Conservation (phyloP, 2,888 invertebrate genomes). For the Drosophila borealis region DNA sequence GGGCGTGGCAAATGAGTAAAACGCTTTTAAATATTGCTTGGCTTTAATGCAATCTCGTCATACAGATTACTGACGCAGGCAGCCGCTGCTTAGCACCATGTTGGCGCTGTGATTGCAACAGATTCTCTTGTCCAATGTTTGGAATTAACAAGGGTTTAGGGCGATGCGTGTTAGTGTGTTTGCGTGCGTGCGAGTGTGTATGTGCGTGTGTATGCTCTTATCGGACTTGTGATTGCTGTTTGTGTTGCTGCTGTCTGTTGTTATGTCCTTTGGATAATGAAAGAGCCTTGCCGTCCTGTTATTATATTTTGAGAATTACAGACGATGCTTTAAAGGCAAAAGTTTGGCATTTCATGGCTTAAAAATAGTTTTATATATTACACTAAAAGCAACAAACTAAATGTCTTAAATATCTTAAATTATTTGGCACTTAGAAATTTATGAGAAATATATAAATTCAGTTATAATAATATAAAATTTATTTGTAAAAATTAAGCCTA, state of each 20-base stretch:
- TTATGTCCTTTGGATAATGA: conserved; percentile 61
- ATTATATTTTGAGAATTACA: conserved; percentile 25
- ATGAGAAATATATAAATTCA: too few relatives aligned
- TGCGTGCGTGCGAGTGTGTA: conserved; percentile 4
- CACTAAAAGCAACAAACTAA: not conserved
- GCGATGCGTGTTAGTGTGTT: conserved; percentile 10
- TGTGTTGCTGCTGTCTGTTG: conserved; percentile 32
- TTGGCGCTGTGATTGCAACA: conserved; percentile 59
- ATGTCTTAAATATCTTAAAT: too few relatives aligned
- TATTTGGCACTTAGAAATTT: too few relatives aligned
- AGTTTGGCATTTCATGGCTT: conserved; percentile 20
- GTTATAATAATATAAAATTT: too few relatives aligned
- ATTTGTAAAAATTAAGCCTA: too few relatives aligned
- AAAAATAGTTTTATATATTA: conserved; percentile 2
- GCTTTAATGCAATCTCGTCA: conserved; percentile 63
- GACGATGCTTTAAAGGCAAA: conserved; percentile 1
- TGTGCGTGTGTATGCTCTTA: conserved; percentile 27
- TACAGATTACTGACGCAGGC: conserved; percentile 52
- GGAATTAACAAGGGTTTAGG: conserved; percentile 42
- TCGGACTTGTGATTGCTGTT: conserved; percentile 44
- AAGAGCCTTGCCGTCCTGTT: conserved; percentile 37
- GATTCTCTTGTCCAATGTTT: conserved; percentile 50
- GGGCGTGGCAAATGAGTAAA: conserved; percentile 55
- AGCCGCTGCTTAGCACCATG: conserved; percentile 41
- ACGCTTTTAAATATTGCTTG: conserved; percentile 65